Conservation (phyloP, 1,140 invertebrate species). For the Ericerus pela region DNA sequence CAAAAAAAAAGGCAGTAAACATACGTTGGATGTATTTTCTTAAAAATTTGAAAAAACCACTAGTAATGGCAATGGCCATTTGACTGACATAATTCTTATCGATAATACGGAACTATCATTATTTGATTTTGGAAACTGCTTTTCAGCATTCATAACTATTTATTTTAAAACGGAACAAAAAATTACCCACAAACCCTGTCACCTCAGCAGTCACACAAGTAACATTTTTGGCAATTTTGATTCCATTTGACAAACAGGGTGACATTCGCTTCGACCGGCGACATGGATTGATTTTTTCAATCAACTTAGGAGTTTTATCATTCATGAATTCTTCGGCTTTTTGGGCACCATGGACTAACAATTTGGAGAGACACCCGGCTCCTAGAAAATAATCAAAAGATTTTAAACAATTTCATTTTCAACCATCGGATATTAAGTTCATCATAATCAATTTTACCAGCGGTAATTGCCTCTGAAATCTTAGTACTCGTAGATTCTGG, state of each 20-base stretch:
- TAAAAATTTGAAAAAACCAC: no score
- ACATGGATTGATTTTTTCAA: constrained; percentile 35
- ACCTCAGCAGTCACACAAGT: constrained; percentile 42
- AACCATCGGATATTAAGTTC: background rate
- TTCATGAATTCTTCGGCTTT: constrained; percentile 44
- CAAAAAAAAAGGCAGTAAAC: no score
- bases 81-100: no score
- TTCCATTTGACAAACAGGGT: constrained; percentile 36
- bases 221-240: constrained; percentile 44
- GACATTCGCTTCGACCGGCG: constrained; percentile 22
- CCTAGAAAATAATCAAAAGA: constrained; percentile 34
- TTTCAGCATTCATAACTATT: no score
- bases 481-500: background rate
- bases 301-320: constrained; percentile 42
- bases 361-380: constrained; percentile 45
- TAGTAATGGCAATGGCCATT: no score
- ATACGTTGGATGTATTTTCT: no score
- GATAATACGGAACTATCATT: no score
- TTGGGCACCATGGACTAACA: constrained; percentile 46
- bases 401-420: background rate
- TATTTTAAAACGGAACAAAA: no score
- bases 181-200: constrained; percentile 41
- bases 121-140: no score
- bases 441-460: background rate
- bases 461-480: background rate